Conservation (phyloP, 2,113 vertebrate species). For the Cephalopholis sonnerati region DNA sequence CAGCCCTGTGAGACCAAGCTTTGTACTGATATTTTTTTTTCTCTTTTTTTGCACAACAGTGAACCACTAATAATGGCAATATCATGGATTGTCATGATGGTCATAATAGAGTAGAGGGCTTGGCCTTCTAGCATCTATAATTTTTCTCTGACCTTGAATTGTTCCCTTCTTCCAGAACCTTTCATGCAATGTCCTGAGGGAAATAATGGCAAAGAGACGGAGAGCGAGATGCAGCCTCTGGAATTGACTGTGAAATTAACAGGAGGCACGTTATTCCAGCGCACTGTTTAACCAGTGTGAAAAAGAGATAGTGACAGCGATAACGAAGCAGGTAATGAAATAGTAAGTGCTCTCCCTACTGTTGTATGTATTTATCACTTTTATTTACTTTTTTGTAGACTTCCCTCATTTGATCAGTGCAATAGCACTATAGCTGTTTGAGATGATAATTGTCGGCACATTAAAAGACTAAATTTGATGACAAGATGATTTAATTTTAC, state of each 20-base stretch:
- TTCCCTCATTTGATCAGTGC: neutral
- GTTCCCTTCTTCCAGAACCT: constrained; percentile 54
- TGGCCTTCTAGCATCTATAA: constrained; percentile 30
- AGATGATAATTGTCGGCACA: neutral
- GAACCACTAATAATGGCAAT: constrained; percentile 34
- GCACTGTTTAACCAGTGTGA: constrained; percentile 65
- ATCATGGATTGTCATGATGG: constrained; percentile 27
- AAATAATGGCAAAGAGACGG: constrained; percentile 60
- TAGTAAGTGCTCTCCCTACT: constrained; percentile 29
- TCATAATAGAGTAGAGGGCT: constrained; percentile 47
- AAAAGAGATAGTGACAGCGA: constrained; percentile 71
- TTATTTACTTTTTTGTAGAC: neutral
- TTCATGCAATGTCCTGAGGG: constrained; percentile 53
- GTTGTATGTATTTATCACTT: constrained; percentile 29
- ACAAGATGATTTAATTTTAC: constrained; percentile 9
- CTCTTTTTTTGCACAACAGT: constrained; percentile 7
- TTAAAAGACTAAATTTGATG: neutral
- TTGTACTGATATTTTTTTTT: constrained; percentile 12
- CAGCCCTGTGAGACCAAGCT: constrained; percentile 12
- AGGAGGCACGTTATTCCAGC: constrained; percentile 28
- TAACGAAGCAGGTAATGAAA: constrained; percentile 68
- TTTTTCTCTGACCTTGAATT: constrained; percentile 76
- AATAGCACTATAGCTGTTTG: neutral
- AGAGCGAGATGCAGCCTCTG: constrained; percentile 35
- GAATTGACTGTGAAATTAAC: constrained; percentile 70